Conservation (phyloP, 2,888 invertebrate genomes). For the Augiades crinisus region DNA sequence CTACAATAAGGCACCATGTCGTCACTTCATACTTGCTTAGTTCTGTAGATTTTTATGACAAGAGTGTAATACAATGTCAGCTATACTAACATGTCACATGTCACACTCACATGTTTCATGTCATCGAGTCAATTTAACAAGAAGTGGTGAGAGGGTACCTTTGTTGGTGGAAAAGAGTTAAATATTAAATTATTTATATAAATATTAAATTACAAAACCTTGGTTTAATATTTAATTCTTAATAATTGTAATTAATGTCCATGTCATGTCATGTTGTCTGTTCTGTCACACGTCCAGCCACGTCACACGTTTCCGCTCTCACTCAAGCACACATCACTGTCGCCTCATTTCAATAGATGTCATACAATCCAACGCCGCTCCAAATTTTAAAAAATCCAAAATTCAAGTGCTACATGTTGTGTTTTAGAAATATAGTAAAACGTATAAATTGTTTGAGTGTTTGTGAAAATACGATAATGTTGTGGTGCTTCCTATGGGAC, state of each 20-base stretch:
- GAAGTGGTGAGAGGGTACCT: conserved; percentile 14
- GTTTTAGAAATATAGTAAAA: too few species aligned
- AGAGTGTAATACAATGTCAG: neutral
- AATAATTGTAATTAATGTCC: conserved; percentile 21
- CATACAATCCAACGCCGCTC: conserved; percentile 45
- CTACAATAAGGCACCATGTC: conserved; percentile 1
- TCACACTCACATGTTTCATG: neutral
- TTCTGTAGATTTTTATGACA: neutral
- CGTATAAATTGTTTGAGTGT: neutral
- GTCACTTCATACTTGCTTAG: conserved; percentile 1
- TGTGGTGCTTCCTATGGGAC: neutral
- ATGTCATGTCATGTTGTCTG: conserved; percentile 55
- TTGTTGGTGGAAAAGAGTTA: conserved; percentile 1
- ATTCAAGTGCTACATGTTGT: neutral
- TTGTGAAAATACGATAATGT: neutral
- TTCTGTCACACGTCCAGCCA: conserved; percentile 65
- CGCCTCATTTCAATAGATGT: conserved; percentile 68
- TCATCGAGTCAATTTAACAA: neutral
- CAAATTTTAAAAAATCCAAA: neutral
- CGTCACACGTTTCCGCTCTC: conserved; percentile 78
- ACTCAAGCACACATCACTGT: conserved; percentile 77
- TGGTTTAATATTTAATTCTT: conserved; percentile 15
- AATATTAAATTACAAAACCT: neutral
- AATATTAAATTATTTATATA: conserved; percentile 6
- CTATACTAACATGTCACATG: conserved; percentile 1